Conservation (phyloP, 2,113 vertebrate genomes). For the Vireo altiloquus region DNA sequence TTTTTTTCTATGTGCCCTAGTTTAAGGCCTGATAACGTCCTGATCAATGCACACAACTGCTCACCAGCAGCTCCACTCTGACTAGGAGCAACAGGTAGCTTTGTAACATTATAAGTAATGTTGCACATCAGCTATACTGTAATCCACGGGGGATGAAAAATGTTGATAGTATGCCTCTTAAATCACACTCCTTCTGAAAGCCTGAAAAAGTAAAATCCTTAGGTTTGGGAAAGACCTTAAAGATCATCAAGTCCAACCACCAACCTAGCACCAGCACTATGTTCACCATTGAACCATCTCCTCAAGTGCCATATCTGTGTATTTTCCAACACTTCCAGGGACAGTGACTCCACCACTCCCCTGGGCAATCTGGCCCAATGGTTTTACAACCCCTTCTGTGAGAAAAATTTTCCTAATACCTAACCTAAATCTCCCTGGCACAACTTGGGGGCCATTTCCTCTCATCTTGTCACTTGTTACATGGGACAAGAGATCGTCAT, state of each 20-base stretch:
- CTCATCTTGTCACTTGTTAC: background rate
- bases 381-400: background rate
- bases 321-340: background rate
- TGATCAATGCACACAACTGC: background rate
- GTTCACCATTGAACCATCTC: background rate
- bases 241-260: background rate
- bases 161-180: background rate
- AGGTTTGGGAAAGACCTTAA: background rate
- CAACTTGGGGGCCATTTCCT: background rate
- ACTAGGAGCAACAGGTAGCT: background rate
- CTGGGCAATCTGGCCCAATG: background rate
- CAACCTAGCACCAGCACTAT: background rate
- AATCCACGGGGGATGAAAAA: background rate
- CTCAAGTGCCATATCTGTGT: background rate
- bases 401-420: background rate
- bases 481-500: background rate
- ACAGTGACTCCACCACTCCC: background rate
- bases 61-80: background rate
- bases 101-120: background rate
- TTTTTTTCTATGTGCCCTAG: background rate
- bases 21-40: background rate
- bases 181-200: background rate
- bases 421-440: background rate
- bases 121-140: background rate
- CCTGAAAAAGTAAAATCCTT: background rate